Evolutionary conservation across 2,888 invertebrate species (phyloP).

Genomic region (Brenthis daphne): DNA sequence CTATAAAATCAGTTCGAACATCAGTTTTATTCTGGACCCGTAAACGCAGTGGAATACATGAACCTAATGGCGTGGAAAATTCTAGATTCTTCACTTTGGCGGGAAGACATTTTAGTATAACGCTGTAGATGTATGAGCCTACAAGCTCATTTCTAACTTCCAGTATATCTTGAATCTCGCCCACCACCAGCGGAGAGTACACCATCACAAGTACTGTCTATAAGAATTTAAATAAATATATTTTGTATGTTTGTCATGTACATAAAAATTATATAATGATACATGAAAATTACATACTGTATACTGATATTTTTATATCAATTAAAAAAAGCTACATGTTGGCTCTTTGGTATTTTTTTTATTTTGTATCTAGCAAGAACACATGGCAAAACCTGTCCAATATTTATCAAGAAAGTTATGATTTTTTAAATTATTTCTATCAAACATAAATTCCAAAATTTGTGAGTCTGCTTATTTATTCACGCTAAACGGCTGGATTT

Average conservation of each 20-base stretch:
- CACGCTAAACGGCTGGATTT: too few species aligned
- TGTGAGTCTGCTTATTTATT: too few species aligned
- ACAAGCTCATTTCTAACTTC: slow-evolving; percentile 60
- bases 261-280: neutral
- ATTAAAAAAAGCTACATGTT: too few species aligned
- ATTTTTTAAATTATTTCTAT: too few species aligned
- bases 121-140: slow-evolving; percentile 63
- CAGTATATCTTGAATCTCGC: slow-evolving; percentile 57
- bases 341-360: too few species aligned
- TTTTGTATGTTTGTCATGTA: neutral
- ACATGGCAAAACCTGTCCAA: too few species aligned
- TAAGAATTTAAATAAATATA: slow-evolving; percentile 36
- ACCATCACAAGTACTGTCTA: slow-evolving; percentile 58
- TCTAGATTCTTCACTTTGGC: slow-evolving; percentile 68
- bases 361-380: too few species aligned
- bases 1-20: slow-evolving; percentile 54
- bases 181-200: slow-evolving; percentile 70
- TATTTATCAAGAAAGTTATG: too few species aligned
- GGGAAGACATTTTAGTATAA: slow-evolving; percentile 64
- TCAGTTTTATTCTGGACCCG: slow-evolving; percentile 67
- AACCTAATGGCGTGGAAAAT: slow-evolving; percentile 59
- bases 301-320: too few species aligned
- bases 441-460: too few species aligned
- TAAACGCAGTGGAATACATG: slow-evolving; percentile 59
- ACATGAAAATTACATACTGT: too few species aligned